These are phyloP conservation scores for Leucophenga montana DNA, from an alignment of 2,888 invertebrate species.

Conservation along the genomic window DNA sequence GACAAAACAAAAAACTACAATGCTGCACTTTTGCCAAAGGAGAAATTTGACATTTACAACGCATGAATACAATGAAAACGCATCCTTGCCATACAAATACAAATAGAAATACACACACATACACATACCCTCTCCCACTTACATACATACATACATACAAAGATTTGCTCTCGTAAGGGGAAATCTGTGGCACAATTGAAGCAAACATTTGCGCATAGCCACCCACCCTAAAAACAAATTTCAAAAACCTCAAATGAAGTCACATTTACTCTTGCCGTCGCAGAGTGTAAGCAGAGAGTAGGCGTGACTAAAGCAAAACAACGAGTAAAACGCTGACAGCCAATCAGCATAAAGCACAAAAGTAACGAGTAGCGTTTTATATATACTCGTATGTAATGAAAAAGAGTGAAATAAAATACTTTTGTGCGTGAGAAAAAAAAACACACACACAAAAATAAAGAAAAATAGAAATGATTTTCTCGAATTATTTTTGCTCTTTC, in stretches of 20 bases:
- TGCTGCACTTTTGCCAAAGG: too few species aligned
- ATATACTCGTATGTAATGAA: constrained; percentile 48
- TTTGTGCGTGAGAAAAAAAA: constrained; percentile 24
- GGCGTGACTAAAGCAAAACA: constrained; percentile 45
- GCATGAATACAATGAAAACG: too few species aligned
- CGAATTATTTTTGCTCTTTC: neutral
- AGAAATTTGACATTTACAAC: too few species aligned
- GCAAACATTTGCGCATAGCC: constrained; percentile 53
- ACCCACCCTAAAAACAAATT: constrained; percentile 32
- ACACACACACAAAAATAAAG: too few species aligned
- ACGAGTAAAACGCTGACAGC: constrained; percentile 52
- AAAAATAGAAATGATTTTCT: neutral
- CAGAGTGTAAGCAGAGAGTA: constrained; percentile 26
- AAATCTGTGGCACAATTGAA: constrained; percentile 34
- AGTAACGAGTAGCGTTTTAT: constrained; percentile 52
- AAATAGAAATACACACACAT: neutral
- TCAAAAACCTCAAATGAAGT: too few species aligned
- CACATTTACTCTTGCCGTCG: constrained; percentile 49
- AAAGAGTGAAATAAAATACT: neutral
- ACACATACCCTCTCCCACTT: constrained; percentile 12
- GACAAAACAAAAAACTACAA: too few species aligned
- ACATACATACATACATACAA: neutral
- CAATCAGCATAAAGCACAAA: constrained; percentile 45
- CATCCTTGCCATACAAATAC: too few species aligned
- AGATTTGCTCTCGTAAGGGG: neutral